phyloP scores from a whole-genome alignment of 2,888 invertebrate species.

The Cybosia mesomella region DNA sequence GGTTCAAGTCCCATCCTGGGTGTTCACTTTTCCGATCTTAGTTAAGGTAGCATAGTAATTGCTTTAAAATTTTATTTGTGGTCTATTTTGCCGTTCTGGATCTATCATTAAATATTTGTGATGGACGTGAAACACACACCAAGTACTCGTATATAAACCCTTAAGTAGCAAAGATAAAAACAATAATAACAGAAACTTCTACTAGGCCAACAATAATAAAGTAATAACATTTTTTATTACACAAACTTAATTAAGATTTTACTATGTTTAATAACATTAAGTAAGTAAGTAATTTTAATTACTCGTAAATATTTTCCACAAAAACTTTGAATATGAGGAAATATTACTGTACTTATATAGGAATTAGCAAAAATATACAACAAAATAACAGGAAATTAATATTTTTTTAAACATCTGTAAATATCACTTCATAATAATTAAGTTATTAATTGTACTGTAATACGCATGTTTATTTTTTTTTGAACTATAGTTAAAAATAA shows the following conservation, averaged over 20 bases:
- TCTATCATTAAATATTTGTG: too few species aligned
- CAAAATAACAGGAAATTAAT: neutral
- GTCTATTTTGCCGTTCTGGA: too few species aligned
- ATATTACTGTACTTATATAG: neutral
- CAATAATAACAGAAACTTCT: neutral
- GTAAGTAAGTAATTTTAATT: constrained; percentile 4
- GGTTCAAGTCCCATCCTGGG: too few species aligned
- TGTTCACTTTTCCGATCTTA: too few species aligned
- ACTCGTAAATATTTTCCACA: neutral
- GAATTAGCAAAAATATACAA: neutral
- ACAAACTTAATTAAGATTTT: neutral
- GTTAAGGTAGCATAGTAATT: too few species aligned
- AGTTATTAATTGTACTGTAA: too few species aligned
- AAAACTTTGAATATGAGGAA: neutral
- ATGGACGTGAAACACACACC: too few species aligned
- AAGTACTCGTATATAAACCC: neutral
- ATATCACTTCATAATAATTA: neutral
- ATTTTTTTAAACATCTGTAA: neutral
- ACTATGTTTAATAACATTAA: neutral
- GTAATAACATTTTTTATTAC: neutral
- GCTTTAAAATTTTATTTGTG: too few species aligned
- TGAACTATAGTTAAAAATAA: too few species aligned
- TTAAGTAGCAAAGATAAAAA: neutral
- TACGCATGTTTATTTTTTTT: too few species aligned
- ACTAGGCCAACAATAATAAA: neutral